phyloP scores from a whole-genome alignment of 2,888 invertebrate species.

The Drosophila nr. perissopoda region DNA sequence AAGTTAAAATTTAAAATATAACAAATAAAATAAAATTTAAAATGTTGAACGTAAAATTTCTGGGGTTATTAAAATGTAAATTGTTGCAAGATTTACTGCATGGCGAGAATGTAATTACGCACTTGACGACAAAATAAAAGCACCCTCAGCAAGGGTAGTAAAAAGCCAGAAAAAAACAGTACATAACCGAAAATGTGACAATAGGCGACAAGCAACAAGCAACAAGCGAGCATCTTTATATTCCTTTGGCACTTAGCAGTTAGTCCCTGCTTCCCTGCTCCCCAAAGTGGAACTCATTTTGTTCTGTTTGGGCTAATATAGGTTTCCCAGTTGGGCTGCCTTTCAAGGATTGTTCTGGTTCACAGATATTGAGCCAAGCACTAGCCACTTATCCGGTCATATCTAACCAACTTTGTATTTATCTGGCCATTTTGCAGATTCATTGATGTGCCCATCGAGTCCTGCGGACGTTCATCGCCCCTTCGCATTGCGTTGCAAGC shows the following conservation, averaged over 20 bases:
- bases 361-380: constrained; percentile 38
- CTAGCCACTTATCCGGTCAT: constrained; percentile 15
- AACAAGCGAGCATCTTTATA: constrained; percentile 60
- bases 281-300: background rate
- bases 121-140: background rate
- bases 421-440: constrained; percentile 84
- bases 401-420: constrained; percentile 20
- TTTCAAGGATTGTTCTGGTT: constrained; percentile 36
- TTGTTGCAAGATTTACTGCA: background rate
- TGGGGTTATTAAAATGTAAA: background rate
- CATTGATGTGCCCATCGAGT: constrained; percentile 93
- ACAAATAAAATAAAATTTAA: background rate
- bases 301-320: constrained; percentile 44
- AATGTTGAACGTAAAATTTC: background rate
- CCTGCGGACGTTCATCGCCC: constrained; percentile 91
- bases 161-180: background rate
- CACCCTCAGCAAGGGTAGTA: background rate
- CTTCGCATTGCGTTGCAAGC: constrained; percentile 91
- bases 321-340: constrained; percentile 41
- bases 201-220: constrained; percentile 18
- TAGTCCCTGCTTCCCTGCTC: background rate
- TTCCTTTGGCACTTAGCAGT: constrained; percentile 31
- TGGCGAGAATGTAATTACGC: background rate
- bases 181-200: constrained; percentile 19
- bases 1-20: background rate